Percentiles rank a stretch among this genome's conserved stretches.
phyloP scores from a whole-genome alignment of 1,140 invertebrate species.

The Zaprionus ornatus region DNA sequence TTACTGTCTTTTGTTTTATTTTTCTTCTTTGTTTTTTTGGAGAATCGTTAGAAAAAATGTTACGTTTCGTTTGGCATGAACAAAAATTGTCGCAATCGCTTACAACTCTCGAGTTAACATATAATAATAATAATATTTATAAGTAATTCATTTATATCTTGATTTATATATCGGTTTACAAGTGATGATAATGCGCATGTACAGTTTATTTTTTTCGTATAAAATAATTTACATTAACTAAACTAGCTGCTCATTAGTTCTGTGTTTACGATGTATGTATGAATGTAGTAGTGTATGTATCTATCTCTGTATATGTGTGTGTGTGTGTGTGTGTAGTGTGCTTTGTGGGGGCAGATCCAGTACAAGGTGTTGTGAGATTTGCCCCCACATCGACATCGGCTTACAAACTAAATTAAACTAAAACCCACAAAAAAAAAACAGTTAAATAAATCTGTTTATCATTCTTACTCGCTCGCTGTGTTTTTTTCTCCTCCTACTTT shows the following conservation, averaged over 20 bases:
- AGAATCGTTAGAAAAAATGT: conserved; percentile 29
- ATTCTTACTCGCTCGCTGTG: not conserved
- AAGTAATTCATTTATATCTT: conserved; percentile 15
- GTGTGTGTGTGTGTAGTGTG: conserved; percentile 31
- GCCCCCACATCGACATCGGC: conserved; percentile 40
- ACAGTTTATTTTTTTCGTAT: conserved; percentile 67
- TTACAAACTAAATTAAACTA: conserved; percentile 78
- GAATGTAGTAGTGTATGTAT: conserved; percentile 32
- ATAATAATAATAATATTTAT: conserved; percentile 37
- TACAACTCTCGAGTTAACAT: conserved; percentile 71
- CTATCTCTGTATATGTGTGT: conserved; percentile 16
- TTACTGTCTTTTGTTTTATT: conserved; percentile 24
- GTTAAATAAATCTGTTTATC: conserved; percentile 18
- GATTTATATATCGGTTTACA: conserved; percentile 41
- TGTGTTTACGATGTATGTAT: conserved; percentile 4
- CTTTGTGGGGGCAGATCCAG: conserved; percentile 51
- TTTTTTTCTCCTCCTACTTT: not conserved
- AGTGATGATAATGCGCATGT: conserved; percentile 50
- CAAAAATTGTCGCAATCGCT: conserved; percentile 54
- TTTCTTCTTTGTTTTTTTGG: conserved; percentile 1
- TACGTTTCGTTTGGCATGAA: conserved; percentile 65
- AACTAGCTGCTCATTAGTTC: conserved; percentile 54
- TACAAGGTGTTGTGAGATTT: conserved; percentile 45
- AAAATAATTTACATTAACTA: conserved; percentile 82
- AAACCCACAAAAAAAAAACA: conserved; percentile 53